These are phyloP conservation scores for Murina feae DNA, from an alignment of 2,113 vertebrate genomes.

Conservation along the genomic window DNA sequence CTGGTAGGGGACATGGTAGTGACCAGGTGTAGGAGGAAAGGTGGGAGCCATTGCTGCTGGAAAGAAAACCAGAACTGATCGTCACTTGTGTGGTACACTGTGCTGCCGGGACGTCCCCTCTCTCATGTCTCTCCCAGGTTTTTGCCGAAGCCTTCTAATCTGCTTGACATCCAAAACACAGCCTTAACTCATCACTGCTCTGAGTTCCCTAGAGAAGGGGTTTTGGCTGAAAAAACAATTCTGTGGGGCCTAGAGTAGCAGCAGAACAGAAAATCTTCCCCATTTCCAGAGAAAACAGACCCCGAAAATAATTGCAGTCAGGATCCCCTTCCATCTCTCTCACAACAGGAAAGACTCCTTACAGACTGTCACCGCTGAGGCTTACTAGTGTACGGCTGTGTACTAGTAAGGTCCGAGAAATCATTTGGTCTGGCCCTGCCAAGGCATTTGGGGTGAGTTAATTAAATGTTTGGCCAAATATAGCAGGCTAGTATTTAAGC, in stretches of 20 bases:
- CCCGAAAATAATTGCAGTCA: neutral
- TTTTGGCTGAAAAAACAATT: neutral
- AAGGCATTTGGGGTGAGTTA: too few species aligned
- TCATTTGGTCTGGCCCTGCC: too few species aligned
- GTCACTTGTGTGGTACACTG: neutral
- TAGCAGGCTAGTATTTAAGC: too few species aligned
- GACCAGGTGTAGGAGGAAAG: neutral
- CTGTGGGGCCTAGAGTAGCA: neutral
- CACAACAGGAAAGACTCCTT: neutral
- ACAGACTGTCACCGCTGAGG: neutral
- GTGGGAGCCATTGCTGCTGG: neutral
- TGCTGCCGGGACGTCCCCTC: neutral
- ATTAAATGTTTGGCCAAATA: too few species aligned
- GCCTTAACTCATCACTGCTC: neutral
- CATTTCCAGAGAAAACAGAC: neutral
- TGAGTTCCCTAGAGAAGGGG: neutral
- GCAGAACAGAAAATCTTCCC: neutral
- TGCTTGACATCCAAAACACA: neutral
- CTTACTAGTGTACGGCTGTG: too few species aligned
- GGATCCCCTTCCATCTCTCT: neutral
- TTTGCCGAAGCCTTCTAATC: neutral
- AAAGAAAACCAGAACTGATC: neutral
- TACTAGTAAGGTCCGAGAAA: too few species aligned
- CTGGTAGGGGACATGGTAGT: conserved; percentile 52
- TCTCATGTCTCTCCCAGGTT: too few species aligned